Conservation (phyloP, 2,888 invertebrate species). For the Entomobrya proxima region DNA sequence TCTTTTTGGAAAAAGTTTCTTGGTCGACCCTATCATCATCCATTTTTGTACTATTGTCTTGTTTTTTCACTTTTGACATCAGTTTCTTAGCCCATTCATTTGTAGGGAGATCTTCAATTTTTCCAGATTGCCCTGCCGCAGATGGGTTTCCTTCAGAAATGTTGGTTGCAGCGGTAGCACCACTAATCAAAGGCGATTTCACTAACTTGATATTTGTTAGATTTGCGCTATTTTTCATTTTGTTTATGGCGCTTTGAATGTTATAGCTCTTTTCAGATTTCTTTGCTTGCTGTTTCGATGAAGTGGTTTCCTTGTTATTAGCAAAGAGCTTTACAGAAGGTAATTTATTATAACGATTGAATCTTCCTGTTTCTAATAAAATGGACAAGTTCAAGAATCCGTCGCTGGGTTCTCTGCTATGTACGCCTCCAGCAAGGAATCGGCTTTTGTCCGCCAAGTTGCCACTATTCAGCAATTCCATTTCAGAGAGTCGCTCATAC, state of each 20-base stretch:
- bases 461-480: background rate
- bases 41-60: background rate
- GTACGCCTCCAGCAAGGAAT: background rate
- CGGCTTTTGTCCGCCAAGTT: background rate
- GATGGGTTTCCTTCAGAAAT: background rate
- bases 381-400: conserved; percentile 47
- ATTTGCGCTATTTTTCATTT: background rate
- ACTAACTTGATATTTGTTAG: background rate
- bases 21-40: background rate
- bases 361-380: conserved; percentile 46
- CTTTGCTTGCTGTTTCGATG: background rate
- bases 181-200: background rate
- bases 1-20: background rate
- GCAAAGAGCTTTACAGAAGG: conserved; percentile 17
- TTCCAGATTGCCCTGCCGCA: background rate
- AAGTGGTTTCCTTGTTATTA: background rate
- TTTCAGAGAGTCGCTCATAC: conserved; percentile 35
- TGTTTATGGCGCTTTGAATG: background rate
- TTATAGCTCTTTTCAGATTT: background rate
- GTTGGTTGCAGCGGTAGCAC: background rate
- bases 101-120: conserved; percentile 40
- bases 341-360: conserved; percentile 38
- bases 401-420: conserved; percentile 52
- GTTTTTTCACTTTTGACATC: conserved; percentile 27
- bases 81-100: conserved; percentile 37